Evolutionary conservation across 2,888 invertebrate species (phyloP).

Genomic region (Mystacides longicornis): DNA sequence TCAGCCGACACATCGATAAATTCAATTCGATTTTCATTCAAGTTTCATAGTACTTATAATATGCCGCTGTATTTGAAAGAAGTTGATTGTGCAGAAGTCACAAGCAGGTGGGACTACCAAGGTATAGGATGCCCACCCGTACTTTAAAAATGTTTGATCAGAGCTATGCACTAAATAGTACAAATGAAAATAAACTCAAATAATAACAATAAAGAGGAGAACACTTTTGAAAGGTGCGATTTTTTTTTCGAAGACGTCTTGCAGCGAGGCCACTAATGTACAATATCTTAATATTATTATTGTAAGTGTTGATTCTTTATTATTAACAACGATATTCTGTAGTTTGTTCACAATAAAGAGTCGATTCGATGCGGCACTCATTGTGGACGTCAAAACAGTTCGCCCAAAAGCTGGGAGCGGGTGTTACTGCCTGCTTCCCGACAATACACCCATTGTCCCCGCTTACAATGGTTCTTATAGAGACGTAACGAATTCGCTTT

Average conservation of each 20-base stretch:
- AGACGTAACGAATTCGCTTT: slow-evolving; percentile 21
- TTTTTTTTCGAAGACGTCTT: slow-evolving; percentile 11
- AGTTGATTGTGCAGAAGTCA: slow-evolving; percentile 5
- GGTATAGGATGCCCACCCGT: slow-evolving; percentile 19
- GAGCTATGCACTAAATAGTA: slow-evolving; percentile 14
- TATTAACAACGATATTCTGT: slow-evolving; percentile 18
- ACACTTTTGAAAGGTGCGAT: slow-evolving; percentile 19
- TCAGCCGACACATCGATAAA: no score
- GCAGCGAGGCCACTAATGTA: background rate
- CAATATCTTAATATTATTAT: no score
- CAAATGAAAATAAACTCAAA: slow-evolving; percentile 19
- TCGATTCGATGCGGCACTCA: slow-evolving; percentile 26
- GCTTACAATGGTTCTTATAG: slow-evolving; percentile 12
- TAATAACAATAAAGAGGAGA: slow-evolving; percentile 16
- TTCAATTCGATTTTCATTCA: no score
- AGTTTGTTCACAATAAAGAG: slow-evolving; percentile 15
- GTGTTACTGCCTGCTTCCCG: slow-evolving; percentile 18
- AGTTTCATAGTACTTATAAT: no score
- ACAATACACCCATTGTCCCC: slow-evolving; percentile 15
- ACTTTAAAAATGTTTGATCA: slow-evolving; percentile 14
- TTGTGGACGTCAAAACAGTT: slow-evolving; percentile 26
- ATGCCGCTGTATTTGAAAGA: no score
- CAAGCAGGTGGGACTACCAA: slow-evolving; percentile 21
- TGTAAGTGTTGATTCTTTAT: slow-evolving; percentile 9
- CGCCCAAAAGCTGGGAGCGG: slow-evolving; percentile 18